Evolutionary conservation across 2,888 invertebrate species (phyloP).

Genomic region (Allolobophora icterica): DNA sequence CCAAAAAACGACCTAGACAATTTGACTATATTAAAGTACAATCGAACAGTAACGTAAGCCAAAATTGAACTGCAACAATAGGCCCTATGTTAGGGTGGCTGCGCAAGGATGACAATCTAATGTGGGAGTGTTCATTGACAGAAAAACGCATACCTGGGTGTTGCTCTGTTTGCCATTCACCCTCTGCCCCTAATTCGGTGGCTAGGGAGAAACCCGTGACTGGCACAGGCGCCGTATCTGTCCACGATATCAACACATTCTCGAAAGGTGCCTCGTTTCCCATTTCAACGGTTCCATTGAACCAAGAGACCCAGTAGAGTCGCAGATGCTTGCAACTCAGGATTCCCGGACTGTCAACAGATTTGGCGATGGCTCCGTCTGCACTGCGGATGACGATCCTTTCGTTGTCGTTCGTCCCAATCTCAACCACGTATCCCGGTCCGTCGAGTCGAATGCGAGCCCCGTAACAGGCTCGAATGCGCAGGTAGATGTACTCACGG

Average conservation of each 20-base stretch:
- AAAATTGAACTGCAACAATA: not conserved
- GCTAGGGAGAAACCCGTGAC: conserved; percentile 29
- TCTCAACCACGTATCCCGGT: not conserved
- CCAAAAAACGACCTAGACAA: too few species aligned
- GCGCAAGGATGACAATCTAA: not conserved
- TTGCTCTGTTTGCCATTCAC: conserved; percentile 29
- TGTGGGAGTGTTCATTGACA: not conserved
- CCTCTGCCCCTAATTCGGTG: conserved; percentile 33
- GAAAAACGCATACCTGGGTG: not conserved
- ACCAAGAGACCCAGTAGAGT: conserved; percentile 27
- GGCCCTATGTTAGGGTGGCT: not conserved
- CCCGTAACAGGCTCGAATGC: conserved; percentile 24
- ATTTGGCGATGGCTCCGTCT: conserved; percentile 1
- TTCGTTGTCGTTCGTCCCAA: conserved; percentile 13
- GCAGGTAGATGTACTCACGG: not conserved
- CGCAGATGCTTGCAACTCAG: conserved; percentile 29
- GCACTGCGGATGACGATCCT: not conserved
- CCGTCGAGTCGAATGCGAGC: not conserved
- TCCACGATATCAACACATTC: conserved; percentile 27
- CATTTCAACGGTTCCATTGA: not conserved
- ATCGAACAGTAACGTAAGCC: too few species aligned
- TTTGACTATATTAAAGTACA: too few species aligned
- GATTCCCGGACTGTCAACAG: conserved; percentile 27
- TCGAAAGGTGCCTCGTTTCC: not conserved
- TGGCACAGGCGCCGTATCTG: not conserved